Base-by-base conservation (phyloP, 1,140 invertebrate species). In the Matsumurasca onukii region DNA sequence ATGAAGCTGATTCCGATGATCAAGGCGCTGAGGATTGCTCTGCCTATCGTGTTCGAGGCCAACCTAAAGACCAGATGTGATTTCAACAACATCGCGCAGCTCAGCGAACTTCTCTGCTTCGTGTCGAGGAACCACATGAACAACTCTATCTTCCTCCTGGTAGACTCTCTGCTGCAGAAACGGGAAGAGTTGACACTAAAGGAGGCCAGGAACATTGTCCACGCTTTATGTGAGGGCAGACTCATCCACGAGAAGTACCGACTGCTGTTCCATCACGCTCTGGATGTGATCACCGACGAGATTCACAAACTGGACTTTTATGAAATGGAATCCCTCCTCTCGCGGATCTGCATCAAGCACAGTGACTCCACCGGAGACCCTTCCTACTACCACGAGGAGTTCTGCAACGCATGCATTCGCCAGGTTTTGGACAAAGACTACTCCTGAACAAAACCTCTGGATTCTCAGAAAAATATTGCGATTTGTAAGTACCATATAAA, bases 41-140 rank as follows among this genome's bases (percentile, higher is more conserved):
- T 90, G 22, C 86, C 87, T 0, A 73, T 87, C 17, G 83, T 86
- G 1, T 89, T 88, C 75, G 83, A 88, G 75, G 80, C 83, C 2
- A 81, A 86, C 69, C 59, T 88, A 13, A 76, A 80, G 15, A 68
- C 77, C 13, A 82, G 86, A 76, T 69, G 87, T 31, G 82, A 88
- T 67, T 74, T 73, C 15, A 76, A 82, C 22, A 83, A 86, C 72
- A 66, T 83, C 25, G 62, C 72, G 1, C 72, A 83, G 20, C 72
- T 86, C 39, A 75, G 76, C 24, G 82, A 86, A 30, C 82, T 83
- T 77, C 75, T 86, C 3, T 70, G 78, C 3, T 87, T 80, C 74
- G 78, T 79, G 59, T 80, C 80, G 30, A 80, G 82, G 63, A 75
- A 82, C 25, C 70, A 86, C 27, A 81, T 81, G 0, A 78, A 81